Evolutionary conservation across 2,888 invertebrate species (phyloP).

Genomic region (Escarpia spicata): DNA sequence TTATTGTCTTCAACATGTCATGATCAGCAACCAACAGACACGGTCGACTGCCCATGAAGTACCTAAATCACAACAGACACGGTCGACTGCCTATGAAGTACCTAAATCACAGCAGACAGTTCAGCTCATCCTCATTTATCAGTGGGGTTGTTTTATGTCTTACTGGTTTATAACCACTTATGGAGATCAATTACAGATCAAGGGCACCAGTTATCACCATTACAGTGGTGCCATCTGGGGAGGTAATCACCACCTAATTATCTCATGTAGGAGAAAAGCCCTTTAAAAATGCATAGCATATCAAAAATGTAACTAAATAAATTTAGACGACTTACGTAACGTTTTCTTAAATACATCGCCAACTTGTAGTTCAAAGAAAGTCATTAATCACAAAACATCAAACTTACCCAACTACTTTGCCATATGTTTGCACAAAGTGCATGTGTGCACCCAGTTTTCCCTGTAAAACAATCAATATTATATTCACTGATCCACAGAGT

Average conservation of each 20-base stretch:
- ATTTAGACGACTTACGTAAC: background rate
- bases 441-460: background rate
- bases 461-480: background rate
- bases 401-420: background rate
- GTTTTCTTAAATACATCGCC: background rate
- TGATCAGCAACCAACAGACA: conserved; percentile 24
- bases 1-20: conserved; percentile 21
- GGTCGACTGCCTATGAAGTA: conserved; percentile 14
- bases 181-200: no score
- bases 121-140: background rate
- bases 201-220: no score
- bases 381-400: background rate
- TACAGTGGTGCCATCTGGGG: no score
- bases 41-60: conserved; percentile 19
- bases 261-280: no score
- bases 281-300: no score
- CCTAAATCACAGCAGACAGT: background rate
- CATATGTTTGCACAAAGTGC: background rate
- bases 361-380: background rate
- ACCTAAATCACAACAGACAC: background rate
- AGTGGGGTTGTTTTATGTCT: no score
- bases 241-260: no score
- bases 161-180: no score
- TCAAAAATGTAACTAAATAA: background rate
- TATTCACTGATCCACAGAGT: background rate